phyloP scores from a whole-genome alignment of 2,113 vertebrate species.

The Tor tambroides region DNA sequence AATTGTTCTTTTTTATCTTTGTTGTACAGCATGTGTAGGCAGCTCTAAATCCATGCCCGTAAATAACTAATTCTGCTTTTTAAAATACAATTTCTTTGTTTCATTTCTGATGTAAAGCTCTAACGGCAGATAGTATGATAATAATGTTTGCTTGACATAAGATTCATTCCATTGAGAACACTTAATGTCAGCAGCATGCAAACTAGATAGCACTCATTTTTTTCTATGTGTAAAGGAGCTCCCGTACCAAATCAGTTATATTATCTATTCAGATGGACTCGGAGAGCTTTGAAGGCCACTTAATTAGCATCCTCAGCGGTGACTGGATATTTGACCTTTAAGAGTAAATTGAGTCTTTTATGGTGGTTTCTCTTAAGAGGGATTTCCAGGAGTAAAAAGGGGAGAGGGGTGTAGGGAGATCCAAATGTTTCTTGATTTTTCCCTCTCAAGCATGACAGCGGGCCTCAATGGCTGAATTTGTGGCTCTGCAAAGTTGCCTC shows the following conservation, averaged over 20 bases:
- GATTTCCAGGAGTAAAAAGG: slow-evolving; percentile 43
- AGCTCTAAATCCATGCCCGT: not conserved
- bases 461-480: slow-evolving; percentile 33
- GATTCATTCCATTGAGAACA: slow-evolving; percentile 50
- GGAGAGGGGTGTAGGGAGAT: not conserved
- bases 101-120: slow-evolving; percentile 13
- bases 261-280: slow-evolving; percentile 60
- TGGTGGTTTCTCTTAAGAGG: slow-evolving; percentile 55
- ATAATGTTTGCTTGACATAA: slow-evolving; percentile 56
- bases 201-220: slow-evolving; percentile 50
- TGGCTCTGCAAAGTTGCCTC: slow-evolving; percentile 33
- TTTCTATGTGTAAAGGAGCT: slow-evolving; percentile 22
- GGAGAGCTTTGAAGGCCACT: slow-evolving; percentile 59
- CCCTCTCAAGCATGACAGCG: slow-evolving; percentile 48
- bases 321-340: slow-evolving; percentile 67
- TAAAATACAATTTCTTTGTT: slow-evolving; percentile 4
- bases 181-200: slow-evolving; percentile 54
- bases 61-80: slow-evolving; percentile 28
- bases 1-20: not conserved
- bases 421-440: slow-evolving; percentile 45
- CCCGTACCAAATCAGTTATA: slow-evolving; percentile 54
- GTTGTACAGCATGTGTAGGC: not conserved
- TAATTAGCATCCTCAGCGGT: slow-evolving; percentile 62
- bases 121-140: slow-evolving; percentile 37
- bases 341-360: slow-evolving; percentile 66